These are phyloP conservation scores for Corvus cornix DNA, from an alignment of 2,113 vertebrate genomes.

Conservation along the genomic window DNA sequence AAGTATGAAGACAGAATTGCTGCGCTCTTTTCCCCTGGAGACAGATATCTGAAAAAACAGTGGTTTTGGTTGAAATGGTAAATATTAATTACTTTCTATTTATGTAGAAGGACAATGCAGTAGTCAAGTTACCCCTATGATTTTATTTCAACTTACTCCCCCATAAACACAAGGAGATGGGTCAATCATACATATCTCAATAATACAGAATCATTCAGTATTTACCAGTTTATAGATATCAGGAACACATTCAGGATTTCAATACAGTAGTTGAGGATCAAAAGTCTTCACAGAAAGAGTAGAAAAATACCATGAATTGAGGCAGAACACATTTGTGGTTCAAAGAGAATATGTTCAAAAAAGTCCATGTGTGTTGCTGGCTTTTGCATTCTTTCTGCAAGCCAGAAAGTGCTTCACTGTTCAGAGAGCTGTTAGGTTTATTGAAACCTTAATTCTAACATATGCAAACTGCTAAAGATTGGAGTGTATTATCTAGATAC, in stretches of 20 bases:
- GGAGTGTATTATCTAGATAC: not conserved
- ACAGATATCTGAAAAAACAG: constrained; percentile 59
- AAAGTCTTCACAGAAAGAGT: not conserved
- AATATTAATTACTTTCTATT: constrained; percentile 19
- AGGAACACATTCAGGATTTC: not conserved
- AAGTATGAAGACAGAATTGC: constrained; percentile 74
- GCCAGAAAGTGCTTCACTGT: not conserved
- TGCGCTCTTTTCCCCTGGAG: constrained; percentile 56
- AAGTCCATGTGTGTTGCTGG: not conserved
- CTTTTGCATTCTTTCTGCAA: not conserved
- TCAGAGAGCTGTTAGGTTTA: not conserved
- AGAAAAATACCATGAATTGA: not conserved
- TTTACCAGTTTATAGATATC: not conserved
- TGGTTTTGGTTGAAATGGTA: constrained; percentile 85
- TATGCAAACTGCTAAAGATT: not conserved
- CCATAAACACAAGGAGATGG: not conserved
- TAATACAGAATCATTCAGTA: not conserved
- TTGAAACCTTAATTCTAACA: not conserved
- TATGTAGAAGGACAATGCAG: not conserved
- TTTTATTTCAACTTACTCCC: not conserved
- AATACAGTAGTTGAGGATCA: not conserved
- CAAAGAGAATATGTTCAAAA: not conserved
- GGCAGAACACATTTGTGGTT: not conserved
- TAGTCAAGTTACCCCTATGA: not conserved
- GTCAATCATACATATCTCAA: not conserved